A percentile compares a stretch with the other conserved stretches of the same genome.
phyloP scores from a whole-genome alignment of 2,797 vertebrate species.

The Dromococcyx pavoninus region DNA sequence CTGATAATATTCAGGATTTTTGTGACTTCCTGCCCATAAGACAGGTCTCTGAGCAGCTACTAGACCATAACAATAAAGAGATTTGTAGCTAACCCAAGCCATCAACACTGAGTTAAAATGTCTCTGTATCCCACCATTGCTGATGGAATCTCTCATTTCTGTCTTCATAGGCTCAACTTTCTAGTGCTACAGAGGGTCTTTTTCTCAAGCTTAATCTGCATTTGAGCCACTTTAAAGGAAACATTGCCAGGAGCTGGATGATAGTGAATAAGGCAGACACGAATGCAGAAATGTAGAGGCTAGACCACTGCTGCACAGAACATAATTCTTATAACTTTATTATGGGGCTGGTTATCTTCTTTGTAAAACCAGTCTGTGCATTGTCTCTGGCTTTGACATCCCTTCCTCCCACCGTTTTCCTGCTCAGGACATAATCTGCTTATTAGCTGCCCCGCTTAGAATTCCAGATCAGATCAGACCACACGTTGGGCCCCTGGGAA shows the following conservation, averaged over 20 bases:
- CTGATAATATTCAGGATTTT: not conserved
- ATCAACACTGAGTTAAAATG: not conserved
- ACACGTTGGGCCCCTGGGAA: not conserved
- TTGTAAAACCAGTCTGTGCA: not conserved
- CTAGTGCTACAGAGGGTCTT: not conserved
- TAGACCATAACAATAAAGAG: not conserved
- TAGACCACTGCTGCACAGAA: not conserved
- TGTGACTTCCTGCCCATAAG: not conserved
- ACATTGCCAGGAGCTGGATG: not conserved
- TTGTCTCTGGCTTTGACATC: not conserved
- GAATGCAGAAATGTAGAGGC: not conserved
- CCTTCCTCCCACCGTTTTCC: not conserved
- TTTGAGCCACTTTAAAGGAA: not conserved
- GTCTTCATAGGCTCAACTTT: not conserved
- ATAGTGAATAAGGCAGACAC: not conserved
- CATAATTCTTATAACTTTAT: not conserved
- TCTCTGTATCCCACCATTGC: not conserved
- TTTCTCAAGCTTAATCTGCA: not conserved
- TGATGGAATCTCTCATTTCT: not conserved
- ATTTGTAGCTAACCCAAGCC: not conserved
- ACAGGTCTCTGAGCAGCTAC: not conserved
- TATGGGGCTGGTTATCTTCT: not conserved
- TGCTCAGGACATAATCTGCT: conserved; percentile 46
- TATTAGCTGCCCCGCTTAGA: conserved; percentile 33
- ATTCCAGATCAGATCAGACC: conserved; percentile 48